phyloP scores from a whole-genome alignment of 2,888 invertebrate species.

The Tiliacea aurago region DNA sequence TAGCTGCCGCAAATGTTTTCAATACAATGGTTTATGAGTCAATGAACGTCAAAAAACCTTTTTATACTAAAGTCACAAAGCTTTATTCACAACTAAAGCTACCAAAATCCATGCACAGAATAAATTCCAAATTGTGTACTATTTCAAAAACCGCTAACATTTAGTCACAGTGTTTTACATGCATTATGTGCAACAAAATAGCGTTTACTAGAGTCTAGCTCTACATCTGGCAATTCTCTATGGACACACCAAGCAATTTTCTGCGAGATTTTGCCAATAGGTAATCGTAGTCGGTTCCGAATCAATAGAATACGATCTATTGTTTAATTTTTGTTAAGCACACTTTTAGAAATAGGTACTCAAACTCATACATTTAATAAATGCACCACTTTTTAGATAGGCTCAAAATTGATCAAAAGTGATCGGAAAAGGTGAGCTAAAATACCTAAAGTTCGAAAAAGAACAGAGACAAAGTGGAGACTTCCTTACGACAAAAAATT shows the following conservation, averaged over 20 bases:
- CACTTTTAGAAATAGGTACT: background rate
- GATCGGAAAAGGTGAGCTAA: no score
- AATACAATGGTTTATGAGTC: no score
- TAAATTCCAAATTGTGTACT: slow-evolving; percentile 20
- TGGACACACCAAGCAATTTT: slow-evolving; percentile 31
- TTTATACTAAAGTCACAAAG: slow-evolving; percentile 20
- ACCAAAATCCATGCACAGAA: slow-evolving; percentile 34
- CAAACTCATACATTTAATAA: background rate
- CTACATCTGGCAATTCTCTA: slow-evolving; percentile 37
- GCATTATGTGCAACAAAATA: slow-evolving; percentile 49
- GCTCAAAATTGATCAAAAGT: no score
- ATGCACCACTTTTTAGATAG: background rate
- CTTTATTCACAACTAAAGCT: slow-evolving; percentile 24
- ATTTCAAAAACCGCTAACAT: slow-evolving; percentile 41
- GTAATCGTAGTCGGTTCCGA: background rate
- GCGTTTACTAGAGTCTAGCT: slow-evolving; percentile 33
- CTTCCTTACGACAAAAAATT: no score
- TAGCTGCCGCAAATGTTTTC: background rate
- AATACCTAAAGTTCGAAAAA: no score
- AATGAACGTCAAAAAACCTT: background rate
- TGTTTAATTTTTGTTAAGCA: slow-evolving; percentile 12
- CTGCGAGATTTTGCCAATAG: slow-evolving; percentile 42
- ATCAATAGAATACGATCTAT: slow-evolving; percentile 16
- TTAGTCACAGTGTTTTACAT: slow-evolving; percentile 44
- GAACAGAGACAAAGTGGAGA: no score